Conservation (phyloP, 1,140 invertebrate species). For the Parasteatoda tepidariorum region DNA sequence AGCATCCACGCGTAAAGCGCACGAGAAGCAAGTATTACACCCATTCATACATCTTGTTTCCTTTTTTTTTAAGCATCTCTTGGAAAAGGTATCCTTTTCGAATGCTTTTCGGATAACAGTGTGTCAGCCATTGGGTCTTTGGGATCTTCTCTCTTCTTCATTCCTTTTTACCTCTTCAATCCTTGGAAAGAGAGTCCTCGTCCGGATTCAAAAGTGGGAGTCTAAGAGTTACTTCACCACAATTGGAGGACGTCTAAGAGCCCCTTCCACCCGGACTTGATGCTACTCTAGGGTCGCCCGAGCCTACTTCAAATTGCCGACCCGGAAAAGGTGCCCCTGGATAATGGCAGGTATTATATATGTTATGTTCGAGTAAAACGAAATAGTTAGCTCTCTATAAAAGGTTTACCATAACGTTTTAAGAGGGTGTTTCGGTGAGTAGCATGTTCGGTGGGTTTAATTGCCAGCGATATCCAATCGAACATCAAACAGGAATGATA, state of each 20-base stretch:
- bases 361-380: not conserved
- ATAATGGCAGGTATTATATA: conserved; percentile 49
- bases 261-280: conserved; percentile 31
- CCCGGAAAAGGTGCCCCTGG: conserved; percentile 28
- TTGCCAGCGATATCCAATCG: not conserved
- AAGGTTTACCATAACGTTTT: not conserved
- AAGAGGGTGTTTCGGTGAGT: conserved; percentile 14
- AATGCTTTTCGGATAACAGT: not conserved
- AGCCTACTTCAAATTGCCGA: conserved; percentile 47
- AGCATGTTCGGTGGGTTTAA: not conserved
- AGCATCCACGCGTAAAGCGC: not conserved
- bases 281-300: conserved; percentile 39
- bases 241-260: conserved; percentile 44
- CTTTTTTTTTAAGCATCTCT: not conserved
- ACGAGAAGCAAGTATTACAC: not conserved
- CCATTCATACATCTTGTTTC: not conserved
- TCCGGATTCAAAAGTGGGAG: conserved; percentile 46
- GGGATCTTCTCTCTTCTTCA: not conserved
- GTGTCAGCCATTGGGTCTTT: not conserved
- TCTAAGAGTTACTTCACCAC: conserved; percentile 49
- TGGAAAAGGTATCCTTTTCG: not conserved
- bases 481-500: too few relatives aligned
- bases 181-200: conserved; percentile 33
- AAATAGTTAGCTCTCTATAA: conserved; percentile 14
- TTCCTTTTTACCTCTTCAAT: conserved; percentile 30